Conservation (phyloP, 2,888 invertebrate species). For the Drosophila fulvimacula region DNA sequence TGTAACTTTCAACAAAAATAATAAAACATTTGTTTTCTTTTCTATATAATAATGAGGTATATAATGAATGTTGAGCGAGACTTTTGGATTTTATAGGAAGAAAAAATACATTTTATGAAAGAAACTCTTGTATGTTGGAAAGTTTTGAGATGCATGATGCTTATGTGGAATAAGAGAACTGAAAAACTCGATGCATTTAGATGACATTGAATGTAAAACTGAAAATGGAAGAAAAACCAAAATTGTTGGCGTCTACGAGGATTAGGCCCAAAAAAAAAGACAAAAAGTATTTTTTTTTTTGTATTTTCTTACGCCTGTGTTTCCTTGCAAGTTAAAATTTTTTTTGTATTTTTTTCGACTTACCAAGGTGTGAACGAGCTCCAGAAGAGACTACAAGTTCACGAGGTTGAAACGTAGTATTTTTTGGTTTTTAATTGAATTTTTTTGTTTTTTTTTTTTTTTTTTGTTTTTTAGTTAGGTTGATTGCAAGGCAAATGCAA, state of each 20-base stretch:
- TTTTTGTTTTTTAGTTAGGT: constrained; percentile 48
- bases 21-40: background rate
- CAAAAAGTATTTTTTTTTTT: constrained; percentile 30
- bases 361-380: constrained; percentile 99
- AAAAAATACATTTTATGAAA: background rate
- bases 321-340: constrained; percentile 59
- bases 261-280: constrained; percentile 35
- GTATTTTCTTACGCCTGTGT: constrained; percentile 54
- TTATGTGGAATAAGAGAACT: constrained; percentile 29
- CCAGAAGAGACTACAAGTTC: constrained; percentile 96
- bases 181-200: constrained; percentile 50
- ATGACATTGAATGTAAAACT: constrained; percentile 30
- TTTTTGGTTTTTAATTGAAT: constrained; percentile 39
- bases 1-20: background rate
- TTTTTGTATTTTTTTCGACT: constrained; percentile 88
- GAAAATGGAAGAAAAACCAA: constrained; percentile 28
- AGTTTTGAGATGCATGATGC: constrained; percentile 50
- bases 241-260: constrained; percentile 46
- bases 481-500: constrained; percentile 65
- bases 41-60: constrained; percentile 1
- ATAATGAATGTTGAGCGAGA: background rate
- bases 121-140: constrained; percentile 43
- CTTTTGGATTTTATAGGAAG: background rate
- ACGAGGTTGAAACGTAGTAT: constrained; percentile 72
- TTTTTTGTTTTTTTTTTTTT: constrained; percentile 50